A percentile compares a stretch with the other conserved stretches of the same genome.
These are phyloP conservation scores for Channa argus DNA, from an alignment of 2,113 vertebrate species.

Conservation along the genomic window DNA sequence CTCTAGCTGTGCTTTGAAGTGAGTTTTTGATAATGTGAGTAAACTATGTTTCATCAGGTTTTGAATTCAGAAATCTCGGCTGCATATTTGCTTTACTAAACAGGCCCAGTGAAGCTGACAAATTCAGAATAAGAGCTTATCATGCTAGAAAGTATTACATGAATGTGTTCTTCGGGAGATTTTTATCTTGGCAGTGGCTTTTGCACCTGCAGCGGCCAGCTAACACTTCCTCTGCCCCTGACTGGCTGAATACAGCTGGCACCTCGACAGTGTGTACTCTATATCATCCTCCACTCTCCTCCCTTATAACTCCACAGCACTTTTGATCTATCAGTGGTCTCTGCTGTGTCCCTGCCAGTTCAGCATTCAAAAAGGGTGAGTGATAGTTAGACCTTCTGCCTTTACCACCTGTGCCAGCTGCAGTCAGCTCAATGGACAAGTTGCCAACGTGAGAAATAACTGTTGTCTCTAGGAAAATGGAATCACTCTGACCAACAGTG, in stretches of 20 bases:
- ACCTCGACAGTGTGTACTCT: constrained; percentile 43
- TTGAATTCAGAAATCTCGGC: constrained; percentile 22
- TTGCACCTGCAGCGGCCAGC: constrained; percentile 59
- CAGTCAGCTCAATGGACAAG: constrained; percentile 40
- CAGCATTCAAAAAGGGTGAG: constrained; percentile 48
- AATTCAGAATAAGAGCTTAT: constrained; percentile 8
- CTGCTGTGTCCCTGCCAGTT: constrained; percentile 64
- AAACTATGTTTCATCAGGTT: constrained; percentile 37
- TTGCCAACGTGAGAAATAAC: constrained; percentile 56
- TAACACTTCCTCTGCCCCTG: constrained; percentile 41
- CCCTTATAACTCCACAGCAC: constrained; percentile 6
- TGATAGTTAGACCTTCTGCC: constrained; percentile 44
- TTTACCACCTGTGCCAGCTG: constrained; percentile 48
- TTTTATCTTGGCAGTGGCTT: constrained; percentile 1
- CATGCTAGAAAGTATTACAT: neutral
- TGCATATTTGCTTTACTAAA: constrained; percentile 37
- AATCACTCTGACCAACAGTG: constrained; percentile 54
- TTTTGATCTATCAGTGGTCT: constrained; percentile 68
- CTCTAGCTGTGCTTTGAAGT: constrained; percentile 63
- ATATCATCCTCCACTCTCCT: constrained; percentile 58
- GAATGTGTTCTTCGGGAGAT: neutral
- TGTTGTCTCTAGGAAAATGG: constrained; percentile 60
- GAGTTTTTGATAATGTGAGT: constrained; percentile 36
- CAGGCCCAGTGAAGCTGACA: neutral
- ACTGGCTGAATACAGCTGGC: constrained; percentile 19